A percentile compares a stretch with the other conserved stretches of the same genome.
Evolutionary conservation across 2,113 vertebrate genomes (phyloP).

Genomic region (Corynorhinus townsendii): DNA sequence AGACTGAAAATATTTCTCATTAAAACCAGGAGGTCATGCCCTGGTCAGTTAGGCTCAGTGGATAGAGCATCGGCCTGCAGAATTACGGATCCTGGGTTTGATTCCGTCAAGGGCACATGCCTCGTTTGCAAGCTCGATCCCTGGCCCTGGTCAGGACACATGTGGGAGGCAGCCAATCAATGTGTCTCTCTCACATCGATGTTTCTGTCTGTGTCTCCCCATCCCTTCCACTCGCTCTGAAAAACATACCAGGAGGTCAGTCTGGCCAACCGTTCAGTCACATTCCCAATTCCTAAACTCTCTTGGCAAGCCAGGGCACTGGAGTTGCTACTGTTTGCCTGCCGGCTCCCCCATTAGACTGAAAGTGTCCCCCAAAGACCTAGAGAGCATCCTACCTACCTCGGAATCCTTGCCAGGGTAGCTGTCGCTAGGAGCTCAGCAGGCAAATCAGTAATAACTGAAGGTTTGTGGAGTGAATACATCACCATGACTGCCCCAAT

Average conservation of each 20-base stretch:
- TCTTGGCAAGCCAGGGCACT: neutral
- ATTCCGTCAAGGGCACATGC: no score
- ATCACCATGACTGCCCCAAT: rapidly evolving
- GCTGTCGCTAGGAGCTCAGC: neutral
- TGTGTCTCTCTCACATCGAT: no score
- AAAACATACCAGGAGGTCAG: neutral
- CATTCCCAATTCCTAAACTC: neutral
- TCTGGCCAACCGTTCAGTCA: neutral
- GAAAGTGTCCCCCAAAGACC: neutral
- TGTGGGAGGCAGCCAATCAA: no score
- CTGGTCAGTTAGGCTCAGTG: no score
- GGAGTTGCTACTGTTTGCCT: neutral
- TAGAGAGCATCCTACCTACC: neutral
- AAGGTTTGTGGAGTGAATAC: neutral
- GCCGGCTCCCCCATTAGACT: neutral
- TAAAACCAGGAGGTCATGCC: neutral
- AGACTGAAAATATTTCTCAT: neutral
- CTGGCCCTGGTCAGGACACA: no score
- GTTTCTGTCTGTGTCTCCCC: no score
- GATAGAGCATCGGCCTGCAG: no score
- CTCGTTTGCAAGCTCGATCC: no score
- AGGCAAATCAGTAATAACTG: neutral
- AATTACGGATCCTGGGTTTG: no score
- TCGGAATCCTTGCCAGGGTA: neutral
- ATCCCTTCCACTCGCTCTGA: no score